A percentile compares a stretch with the other conserved stretches of the same genome.
Conservation (phyloP, 2,888 invertebrate species). For the Morpho helenor region DNA sequence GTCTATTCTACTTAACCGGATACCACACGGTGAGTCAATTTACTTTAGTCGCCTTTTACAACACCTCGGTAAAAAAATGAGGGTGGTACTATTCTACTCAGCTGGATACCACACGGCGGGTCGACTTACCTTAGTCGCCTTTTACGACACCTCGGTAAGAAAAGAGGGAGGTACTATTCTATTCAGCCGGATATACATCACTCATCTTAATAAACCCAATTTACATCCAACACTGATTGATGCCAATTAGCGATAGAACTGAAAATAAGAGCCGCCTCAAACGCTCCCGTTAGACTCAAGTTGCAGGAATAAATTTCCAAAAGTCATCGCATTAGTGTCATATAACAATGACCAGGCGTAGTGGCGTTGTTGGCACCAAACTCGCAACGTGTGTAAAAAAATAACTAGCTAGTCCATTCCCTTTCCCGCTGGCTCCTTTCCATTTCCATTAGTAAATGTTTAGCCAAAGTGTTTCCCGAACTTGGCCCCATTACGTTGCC, state of each 20-base stretch:
- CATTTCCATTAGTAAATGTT: slow-evolving; percentile 78
- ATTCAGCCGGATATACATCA: too few relatives aligned
- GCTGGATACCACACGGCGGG: too few relatives aligned
- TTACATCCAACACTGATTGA: background rate
- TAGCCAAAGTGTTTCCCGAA: slow-evolving; percentile 75
- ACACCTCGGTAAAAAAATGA: too few relatives aligned
- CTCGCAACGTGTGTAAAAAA: slow-evolving; percentile 53
- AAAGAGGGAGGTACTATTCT: too few relatives aligned
- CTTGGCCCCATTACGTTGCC: slow-evolving; percentile 63
- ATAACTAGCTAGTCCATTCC: slow-evolving; percentile 43
- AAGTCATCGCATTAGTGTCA: slow-evolving; percentile 11
- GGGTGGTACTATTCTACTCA: too few relatives aligned
- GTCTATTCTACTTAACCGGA: too few relatives aligned
- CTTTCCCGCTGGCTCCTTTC: slow-evolving; percentile 61
- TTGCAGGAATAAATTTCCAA: slow-evolving; percentile 8
- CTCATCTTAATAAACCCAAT: background rate
- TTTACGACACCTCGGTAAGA: too few relatives aligned
- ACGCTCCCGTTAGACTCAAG: background rate
- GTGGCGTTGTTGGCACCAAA: slow-evolving; percentile 52
- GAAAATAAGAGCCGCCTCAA: background rate
- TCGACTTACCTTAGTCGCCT: too few relatives aligned
- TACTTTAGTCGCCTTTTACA: too few relatives aligned
- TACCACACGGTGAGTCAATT: too few relatives aligned
- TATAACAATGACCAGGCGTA: slow-evolving; percentile 5
- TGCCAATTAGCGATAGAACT: background rate